These are phyloP conservation scores for Micromussa lordhowensis DNA, from an alignment of 92 coral and sea anemone species.

Conservation along the genomic window DNA sequence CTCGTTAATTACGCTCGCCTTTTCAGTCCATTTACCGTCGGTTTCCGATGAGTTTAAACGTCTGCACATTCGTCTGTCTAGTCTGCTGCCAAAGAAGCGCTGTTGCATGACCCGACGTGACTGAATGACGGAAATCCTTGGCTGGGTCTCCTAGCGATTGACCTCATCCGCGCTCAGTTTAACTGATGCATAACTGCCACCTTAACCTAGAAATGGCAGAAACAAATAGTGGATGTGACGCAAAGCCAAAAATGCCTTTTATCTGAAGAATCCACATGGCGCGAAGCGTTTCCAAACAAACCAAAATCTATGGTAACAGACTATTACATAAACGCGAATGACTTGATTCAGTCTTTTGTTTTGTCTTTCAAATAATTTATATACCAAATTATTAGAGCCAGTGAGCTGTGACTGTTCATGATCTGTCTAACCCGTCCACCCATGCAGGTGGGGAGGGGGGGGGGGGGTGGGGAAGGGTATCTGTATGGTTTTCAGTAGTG, in stretches of 20 bases:
- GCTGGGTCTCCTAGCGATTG: background rate
- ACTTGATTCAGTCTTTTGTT: slow-evolving; percentile 32
- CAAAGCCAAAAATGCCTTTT: background rate
- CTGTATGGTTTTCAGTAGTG: too few relatives aligned
- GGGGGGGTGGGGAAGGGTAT: too few relatives aligned
- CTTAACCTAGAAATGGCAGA: background rate
- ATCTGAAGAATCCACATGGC: slow-evolving; percentile 5
- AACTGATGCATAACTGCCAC: background rate
- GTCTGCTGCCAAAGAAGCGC: slow-evolving; percentile 23
- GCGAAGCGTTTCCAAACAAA: slow-evolving; percentile 26
- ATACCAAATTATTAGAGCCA: slow-evolving; percentile 12
- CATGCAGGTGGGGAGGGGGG: too few relatives aligned
- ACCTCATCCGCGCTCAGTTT: background rate
- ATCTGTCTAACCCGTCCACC: background rate
- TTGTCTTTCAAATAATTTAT: slow-evolving; percentile 1
- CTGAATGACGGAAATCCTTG: slow-evolving; percentile 9
- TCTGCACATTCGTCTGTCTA: slow-evolving; percentile 17
- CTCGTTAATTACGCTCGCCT: background rate
- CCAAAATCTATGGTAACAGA: slow-evolving; percentile 36
- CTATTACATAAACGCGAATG: slow-evolving; percentile 11
- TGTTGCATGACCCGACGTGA: slow-evolving; percentile 42
- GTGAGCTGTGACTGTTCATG: background rate
- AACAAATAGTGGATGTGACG: background rate
- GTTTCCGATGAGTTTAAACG: background rate
- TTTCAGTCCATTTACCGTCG: background rate